Evolutionary conservation across 2,888 invertebrate species (phyloP).

Genomic region (Macrophya alboannulata): DNA sequence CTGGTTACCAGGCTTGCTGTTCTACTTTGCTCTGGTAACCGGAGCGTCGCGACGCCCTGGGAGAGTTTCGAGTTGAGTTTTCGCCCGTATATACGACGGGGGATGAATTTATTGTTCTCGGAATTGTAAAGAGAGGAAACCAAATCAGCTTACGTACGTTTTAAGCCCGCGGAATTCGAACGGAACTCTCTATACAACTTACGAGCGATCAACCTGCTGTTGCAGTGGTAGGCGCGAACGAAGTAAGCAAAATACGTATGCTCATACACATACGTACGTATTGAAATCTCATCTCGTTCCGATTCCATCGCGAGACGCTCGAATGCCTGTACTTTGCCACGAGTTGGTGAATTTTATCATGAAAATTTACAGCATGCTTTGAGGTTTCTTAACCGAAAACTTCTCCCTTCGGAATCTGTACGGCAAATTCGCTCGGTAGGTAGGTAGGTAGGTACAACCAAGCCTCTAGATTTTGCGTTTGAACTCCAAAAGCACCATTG

Average conservation of each 20-base stretch:
- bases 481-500: conserved; percentile 47
- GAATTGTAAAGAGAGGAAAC: conserved; percentile 23
- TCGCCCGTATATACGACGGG: conserved; percentile 24
- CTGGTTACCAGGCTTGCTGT: neutral
- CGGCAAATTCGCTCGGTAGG: neutral
- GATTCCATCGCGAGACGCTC: conserved; percentile 16
- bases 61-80: conserved; percentile 43
- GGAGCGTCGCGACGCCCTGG: conserved; percentile 37
- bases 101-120: conserved; percentile 47
- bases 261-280: neutral
- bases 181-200: conserved; percentile 34
- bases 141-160: conserved; percentile 50
- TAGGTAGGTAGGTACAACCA: neutral
- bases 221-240: neutral
- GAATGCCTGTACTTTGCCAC: neutral
- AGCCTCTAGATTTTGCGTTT: conserved; percentile 43
- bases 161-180: conserved; percentile 33
- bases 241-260: neutral
- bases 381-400: conserved; percentile 35
- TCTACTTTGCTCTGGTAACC: conserved; percentile 28
- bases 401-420: conserved; percentile 1
- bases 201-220: neutral
- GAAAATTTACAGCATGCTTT: conserved; percentile 18
- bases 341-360: neutral
- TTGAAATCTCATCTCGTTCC: conserved; percentile 37